phyloP scores from a whole-genome alignment of 2,797 vertebrate species.

The Botia almorhae region DNA sequence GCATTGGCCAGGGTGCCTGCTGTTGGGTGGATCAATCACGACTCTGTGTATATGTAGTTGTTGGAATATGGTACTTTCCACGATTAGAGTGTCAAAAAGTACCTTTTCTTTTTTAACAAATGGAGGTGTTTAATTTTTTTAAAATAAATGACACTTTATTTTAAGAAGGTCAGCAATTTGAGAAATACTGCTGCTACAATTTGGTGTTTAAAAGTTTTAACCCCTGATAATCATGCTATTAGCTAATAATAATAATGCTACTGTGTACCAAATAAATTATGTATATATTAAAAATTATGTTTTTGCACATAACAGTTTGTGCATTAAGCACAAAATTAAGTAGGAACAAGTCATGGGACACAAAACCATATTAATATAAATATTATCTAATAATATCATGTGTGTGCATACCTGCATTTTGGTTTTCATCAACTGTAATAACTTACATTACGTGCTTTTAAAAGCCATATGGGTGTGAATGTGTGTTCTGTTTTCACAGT shows the following conservation, averaged over 20 bases:
- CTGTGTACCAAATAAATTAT: no score
- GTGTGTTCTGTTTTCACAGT: not conserved
- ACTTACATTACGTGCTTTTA: not conserved
- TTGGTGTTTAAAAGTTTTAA: no score
- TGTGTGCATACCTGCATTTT: not conserved
- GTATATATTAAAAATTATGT: no score
- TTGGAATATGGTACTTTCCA: not conserved
- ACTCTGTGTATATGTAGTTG: no score
- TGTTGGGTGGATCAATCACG: constrained; percentile 25
- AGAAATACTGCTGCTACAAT: no score
- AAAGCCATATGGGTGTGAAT: not conserved
- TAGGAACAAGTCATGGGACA: not conserved
- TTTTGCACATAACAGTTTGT: no score
- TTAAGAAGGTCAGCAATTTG: no score
- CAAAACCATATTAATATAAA: not conserved
- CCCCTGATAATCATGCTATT: no score
- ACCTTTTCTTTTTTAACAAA: no score
- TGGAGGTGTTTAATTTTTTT: not conserved
- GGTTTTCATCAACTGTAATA: not conserved
- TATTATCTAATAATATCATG: not conserved
- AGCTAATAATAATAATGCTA: no score
- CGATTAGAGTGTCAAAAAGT: not conserved
- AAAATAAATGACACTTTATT: not conserved
- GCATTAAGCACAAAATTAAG: not conserved
- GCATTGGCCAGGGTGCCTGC: constrained; percentile 73